phyloP scores from a whole-genome alignment of 2,113 vertebrate genomes.

The Myrmecobius fasciatus region DNA sequence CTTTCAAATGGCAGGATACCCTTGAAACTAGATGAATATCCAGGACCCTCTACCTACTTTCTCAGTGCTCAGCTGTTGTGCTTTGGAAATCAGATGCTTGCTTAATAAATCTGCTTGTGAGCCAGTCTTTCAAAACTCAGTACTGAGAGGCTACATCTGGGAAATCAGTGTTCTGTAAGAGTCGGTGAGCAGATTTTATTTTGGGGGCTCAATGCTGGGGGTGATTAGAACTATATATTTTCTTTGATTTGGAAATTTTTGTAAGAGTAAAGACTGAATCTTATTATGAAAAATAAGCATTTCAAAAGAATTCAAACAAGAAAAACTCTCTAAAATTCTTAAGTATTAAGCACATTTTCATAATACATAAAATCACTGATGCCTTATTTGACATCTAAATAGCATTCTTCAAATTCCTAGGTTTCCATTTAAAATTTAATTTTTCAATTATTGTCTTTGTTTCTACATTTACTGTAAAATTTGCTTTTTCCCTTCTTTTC shows the following conservation, averaged over 20 bases:
- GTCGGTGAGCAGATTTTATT: conserved; percentile 69
- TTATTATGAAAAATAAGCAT: background rate
- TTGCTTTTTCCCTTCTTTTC: background rate
- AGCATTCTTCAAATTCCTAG: background rate
- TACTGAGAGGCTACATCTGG: conserved; percentile 33
- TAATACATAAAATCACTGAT: conserved; percentile 28
- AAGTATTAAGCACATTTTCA: background rate
- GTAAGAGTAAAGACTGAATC: background rate
- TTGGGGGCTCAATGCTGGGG: background rate
- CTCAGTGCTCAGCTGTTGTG: conserved; percentile 58
- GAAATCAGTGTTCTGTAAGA: conserved; percentile 47
- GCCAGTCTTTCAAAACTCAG: conserved; percentile 14
- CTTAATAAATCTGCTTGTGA: conserved; percentile 42
- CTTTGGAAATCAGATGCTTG: conserved; percentile 62
- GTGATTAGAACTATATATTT: background rate
- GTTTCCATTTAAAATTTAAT: background rate
- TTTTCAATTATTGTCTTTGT: background rate
- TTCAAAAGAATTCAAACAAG: background rate
- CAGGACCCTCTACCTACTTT: conserved; percentile 35
- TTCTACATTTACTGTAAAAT: conserved; percentile 32
- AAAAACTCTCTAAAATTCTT: background rate
- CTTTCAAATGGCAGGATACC: conserved; percentile 60
- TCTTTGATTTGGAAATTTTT: background rate
- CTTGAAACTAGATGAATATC: conserved; percentile 30
- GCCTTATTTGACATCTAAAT: conserved; percentile 12